phyloP scores from a whole-genome alignment of 2,888 invertebrate genomes.

The Magallana nippona region DNA sequence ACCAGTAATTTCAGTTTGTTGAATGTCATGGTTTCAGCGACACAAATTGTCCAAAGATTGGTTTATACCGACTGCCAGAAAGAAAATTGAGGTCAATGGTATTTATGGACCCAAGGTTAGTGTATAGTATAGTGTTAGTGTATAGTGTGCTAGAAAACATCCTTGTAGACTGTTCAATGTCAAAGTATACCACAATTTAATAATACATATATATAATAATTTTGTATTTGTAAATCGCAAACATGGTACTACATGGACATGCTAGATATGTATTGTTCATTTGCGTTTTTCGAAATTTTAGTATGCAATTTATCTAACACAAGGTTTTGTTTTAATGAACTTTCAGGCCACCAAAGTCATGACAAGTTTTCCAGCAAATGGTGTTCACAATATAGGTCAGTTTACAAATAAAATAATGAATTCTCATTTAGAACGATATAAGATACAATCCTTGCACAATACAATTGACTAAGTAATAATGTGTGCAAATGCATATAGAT shows the following conservation, averaged over 20 bases:
- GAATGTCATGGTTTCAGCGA: constrained; percentile 64
- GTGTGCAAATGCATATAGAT: no score
- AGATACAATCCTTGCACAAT: no score
- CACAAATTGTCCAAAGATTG: constrained; percentile 74
- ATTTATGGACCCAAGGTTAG: constrained; percentile 73
- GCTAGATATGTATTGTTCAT: no score
- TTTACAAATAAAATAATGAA: not conserved
- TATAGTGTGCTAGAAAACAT: not conserved
- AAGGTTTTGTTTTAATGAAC: not conserved
- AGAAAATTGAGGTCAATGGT: constrained; percentile 75
- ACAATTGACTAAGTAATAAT: no score
- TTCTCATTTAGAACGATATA: not conserved
- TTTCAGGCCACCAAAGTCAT: constrained; percentile 73
- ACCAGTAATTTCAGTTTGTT: no score
- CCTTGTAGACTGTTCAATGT: not conserved
- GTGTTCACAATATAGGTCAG: constrained; percentile 72
- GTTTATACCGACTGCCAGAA: constrained; percentile 73
- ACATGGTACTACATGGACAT: no score
- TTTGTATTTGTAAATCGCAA: no score
- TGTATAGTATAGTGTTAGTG: no score
- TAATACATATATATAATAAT: no score
- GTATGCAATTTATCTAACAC: no score
- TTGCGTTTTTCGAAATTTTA: no score
- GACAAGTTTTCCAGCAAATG: constrained; percentile 72
- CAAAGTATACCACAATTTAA: not conserved